Evolutionary conservation across 2,113 vertebrate genomes (phyloP).

Genomic region (Tetraodon nigroviridis): DNA sequence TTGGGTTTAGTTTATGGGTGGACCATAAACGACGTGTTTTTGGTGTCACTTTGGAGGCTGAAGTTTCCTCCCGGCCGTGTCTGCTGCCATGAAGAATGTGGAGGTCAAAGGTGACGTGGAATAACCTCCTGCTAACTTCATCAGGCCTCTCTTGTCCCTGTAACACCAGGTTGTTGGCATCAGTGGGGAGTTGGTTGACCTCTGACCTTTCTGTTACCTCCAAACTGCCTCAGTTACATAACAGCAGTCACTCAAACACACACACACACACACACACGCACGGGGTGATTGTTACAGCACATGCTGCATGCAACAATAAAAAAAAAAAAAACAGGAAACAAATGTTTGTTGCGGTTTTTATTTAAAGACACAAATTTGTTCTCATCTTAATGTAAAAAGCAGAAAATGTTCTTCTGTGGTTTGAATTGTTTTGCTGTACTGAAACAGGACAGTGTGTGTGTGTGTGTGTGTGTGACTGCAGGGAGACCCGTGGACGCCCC

Average conservation of each 20-base stretch:
- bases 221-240: conserved; percentile 24
- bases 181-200: conserved; percentile 25
- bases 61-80: conserved; percentile 10
- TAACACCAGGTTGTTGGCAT: conserved; percentile 20
- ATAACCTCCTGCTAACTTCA: conserved; percentile 57
- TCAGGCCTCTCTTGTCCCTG: conserved; percentile 43
- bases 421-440: conserved; percentile 24
- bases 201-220: conserved; percentile 17
- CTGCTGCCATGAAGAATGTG: conserved; percentile 39
- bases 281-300: too few species aligned
- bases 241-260: too few species aligned
- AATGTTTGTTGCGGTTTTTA: conserved; percentile 55
- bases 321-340: conserved; percentile 2
- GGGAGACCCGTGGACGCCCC: conserved; percentile 20
- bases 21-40: too few species aligned
- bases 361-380: conserved; percentile 47
- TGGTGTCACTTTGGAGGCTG: too few species aligned
- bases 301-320: neutral
- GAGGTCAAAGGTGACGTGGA: conserved; percentile 37
- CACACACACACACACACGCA: too few species aligned
- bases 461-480: conserved; percentile 20
- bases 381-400: conserved; percentile 57
- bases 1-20: neutral
- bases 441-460: conserved; percentile 9
- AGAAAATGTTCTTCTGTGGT: conserved; percentile 31